Evolutionary conservation across 1,140 invertebrate genomes (phyloP).

Genomic region (Anadara kagoshimensis): DNA sequence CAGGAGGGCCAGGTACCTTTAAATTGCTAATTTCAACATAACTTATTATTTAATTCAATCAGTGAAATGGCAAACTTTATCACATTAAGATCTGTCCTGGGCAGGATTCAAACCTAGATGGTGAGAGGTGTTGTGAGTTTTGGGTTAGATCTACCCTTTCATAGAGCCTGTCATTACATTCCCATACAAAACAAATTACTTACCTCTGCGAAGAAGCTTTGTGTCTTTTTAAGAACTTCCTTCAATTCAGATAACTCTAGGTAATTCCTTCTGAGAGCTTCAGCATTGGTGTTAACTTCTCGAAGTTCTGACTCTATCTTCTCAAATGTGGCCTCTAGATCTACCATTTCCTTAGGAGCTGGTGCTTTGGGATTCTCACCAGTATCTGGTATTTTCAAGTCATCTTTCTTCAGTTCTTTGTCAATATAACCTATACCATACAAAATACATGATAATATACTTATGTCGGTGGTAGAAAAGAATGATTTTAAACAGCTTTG

Average conservation of each 20-base stretch:
- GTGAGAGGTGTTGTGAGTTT: too few relatives aligned
- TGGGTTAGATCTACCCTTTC: too few relatives aligned
- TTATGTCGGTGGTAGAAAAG: too few relatives aligned
- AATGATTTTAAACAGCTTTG: too few relatives aligned
- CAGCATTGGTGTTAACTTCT: constrained; percentile 90
- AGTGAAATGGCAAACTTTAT: too few relatives aligned
- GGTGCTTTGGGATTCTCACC: constrained; percentile 95
- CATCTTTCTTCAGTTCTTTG: constrained; percentile 94
- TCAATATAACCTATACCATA: constrained; percentile 85
- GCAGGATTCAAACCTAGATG: too few relatives aligned
- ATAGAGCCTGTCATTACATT: too few relatives aligned
- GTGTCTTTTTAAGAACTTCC: constrained; percentile 95
- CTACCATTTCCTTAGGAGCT: constrained; percentile 96
- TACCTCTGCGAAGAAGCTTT: constrained; percentile 95
- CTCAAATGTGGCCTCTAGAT: constrained; percentile 82
- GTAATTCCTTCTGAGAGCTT: constrained; percentile 94
- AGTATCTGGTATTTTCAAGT: constrained; percentile 90
- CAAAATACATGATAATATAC: not conserved
- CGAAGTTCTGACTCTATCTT: constrained; percentile 71
- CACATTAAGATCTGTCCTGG: too few relatives aligned
- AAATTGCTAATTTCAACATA: too few relatives aligned
- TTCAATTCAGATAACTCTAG: constrained; percentile 94
- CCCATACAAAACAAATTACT: constrained; percentile 49
- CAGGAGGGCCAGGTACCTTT: too few relatives aligned
- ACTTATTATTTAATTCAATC: too few relatives aligned